These are phyloP conservation scores for Tichodroma muraria DNA, from an alignment of 2,113 vertebrate genomes.

Conservation along the genomic window DNA sequence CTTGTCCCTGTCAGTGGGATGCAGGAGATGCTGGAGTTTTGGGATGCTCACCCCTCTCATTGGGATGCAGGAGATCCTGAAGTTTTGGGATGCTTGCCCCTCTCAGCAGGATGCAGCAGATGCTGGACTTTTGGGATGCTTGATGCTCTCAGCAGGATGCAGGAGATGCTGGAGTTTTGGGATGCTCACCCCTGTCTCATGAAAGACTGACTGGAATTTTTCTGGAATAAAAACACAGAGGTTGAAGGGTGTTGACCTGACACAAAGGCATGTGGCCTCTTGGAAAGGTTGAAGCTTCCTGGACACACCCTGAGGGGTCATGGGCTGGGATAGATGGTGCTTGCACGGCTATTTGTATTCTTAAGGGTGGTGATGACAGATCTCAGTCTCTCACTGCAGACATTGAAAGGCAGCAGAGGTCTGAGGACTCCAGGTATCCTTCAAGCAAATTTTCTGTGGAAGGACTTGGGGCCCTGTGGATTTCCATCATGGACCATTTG, in stretches of 20 bases:
- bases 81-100: background rate
- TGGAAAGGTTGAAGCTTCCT: background rate
- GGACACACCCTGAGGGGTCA: background rate
- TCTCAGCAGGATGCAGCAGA: background rate
- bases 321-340: background rate
- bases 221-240: background rate
- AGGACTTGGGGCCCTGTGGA: background rate
- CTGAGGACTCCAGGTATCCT: background rate
- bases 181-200: background rate
- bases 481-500: background rate
- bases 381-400: background rate
- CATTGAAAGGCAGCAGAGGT: background rate
- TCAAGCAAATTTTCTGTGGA: background rate
- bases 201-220: background rate
- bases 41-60: no score
- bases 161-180: background rate
- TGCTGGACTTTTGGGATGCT: background rate
- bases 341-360: background rate
- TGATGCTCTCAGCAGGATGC: rapidly evolving
- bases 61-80: no score
- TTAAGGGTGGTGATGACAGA: background rate
- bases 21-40: background rate
- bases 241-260: background rate
- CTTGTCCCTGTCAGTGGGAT: rapidly evolving
- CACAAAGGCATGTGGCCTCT: background rate